A percentile compares a stretch with the other conserved stretches of the same genome.
Conservation (phyloP, 2,113 vertebrate genomes). For the Pangasianodon gigas region DNA sequence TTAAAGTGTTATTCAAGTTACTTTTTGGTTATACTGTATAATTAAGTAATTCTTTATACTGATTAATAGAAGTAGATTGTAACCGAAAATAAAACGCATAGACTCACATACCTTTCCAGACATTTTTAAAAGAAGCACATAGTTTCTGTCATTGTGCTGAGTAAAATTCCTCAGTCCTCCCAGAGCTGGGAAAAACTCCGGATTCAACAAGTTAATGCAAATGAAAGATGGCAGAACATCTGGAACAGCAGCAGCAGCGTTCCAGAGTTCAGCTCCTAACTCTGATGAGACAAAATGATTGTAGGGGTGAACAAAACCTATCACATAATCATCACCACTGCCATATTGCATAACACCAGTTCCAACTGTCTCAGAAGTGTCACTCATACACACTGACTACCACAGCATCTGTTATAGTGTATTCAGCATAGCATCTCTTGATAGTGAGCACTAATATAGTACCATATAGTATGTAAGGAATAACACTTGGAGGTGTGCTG, state of each 20-base stretch:
- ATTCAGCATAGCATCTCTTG: background rate
- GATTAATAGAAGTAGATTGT: background rate
- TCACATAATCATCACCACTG: background rate
- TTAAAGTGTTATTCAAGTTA: background rate
- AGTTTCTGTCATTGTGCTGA: background rate
- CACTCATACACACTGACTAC: background rate
- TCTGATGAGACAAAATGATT: background rate
- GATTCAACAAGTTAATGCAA: constrained; percentile 24
- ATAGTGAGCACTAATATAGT: background rate
- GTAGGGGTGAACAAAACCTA: background rate
- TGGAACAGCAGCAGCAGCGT: constrained; percentile 6
- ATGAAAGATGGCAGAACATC: constrained; percentile 35
- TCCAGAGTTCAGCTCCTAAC: background rate
- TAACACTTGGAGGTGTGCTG: too few species aligned
- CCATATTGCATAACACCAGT: background rate
- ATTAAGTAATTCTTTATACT: background rate
- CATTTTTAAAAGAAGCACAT: background rate
- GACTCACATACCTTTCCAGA: background rate
- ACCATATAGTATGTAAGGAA: too few species aligned
- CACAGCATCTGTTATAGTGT: background rate
- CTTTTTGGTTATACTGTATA: background rate
- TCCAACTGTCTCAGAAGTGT: background rate
- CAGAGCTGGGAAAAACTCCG: background rate
- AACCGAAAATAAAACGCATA: background rate
- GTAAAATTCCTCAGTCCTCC: background rate